Conservation (phyloP, 1,140 invertebrate genomes). For the Samia ricini region DNA sequence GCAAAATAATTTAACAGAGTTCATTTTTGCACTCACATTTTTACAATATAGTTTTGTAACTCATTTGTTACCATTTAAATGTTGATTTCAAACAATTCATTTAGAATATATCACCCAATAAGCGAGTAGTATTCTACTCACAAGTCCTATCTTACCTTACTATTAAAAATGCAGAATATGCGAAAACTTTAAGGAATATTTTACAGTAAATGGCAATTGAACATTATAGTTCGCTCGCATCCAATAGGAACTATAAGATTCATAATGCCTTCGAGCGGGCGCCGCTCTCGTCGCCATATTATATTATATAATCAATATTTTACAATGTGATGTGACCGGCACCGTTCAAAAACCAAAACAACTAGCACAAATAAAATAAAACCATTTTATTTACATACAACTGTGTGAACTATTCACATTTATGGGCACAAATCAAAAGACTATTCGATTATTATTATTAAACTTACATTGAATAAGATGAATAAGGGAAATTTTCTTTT, state of each 20-base stretch:
- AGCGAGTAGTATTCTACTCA: constrained; percentile 71
- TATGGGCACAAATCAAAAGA: constrained; percentile 58
- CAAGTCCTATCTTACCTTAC: constrained; percentile 63
- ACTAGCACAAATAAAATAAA: constrained; percentile 68
- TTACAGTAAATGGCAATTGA: constrained; percentile 73
- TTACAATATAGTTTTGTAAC: constrained; percentile 74
- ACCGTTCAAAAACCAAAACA: constrained; percentile 52
- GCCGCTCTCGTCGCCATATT: constrained; percentile 31
- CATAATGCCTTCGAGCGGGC: constrained; percentile 59
- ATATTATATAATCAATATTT: constrained; percentile 59
- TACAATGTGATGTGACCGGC: constrained; percentile 42
- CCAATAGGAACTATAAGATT: constrained; percentile 77
- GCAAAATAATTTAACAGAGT: constrained; percentile 79
- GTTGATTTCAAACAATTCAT: constrained; percentile 68
- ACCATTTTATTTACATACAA: constrained; percentile 52
- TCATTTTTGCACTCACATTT: constrained; percentile 78
- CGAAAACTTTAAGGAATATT: constrained; percentile 73
- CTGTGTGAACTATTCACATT: constrained; percentile 54
- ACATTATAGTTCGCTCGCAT: constrained; percentile 76
- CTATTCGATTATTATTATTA: constrained; percentile 62
- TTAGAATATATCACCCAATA: constrained; percentile 76
- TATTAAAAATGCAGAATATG: constrained; percentile 76
- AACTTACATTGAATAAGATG: constrained; percentile 59
- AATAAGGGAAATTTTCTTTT: constrained; percentile 68
- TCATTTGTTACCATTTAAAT: constrained; percentile 62